These are phyloP conservation scores for Archegozetes longisetosus DNA, from an alignment of 1,140 invertebrate genomes.

Conservation along the genomic window DNA sequence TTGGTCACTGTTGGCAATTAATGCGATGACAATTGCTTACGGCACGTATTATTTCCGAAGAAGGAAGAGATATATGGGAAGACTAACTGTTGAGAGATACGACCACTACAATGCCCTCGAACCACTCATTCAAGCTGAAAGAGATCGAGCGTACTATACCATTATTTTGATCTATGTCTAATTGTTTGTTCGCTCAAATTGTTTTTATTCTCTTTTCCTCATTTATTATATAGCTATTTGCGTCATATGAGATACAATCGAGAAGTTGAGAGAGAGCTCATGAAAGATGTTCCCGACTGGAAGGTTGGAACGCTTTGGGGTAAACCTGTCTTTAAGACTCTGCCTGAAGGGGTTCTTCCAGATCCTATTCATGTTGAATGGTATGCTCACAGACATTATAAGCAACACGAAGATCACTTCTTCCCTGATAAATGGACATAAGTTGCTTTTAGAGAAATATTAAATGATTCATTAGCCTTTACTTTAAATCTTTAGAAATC, in stretches of 20 bases:
- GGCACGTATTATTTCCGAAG: constrained; percentile 4
- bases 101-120: constrained; percentile 52
- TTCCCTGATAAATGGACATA: neutral
- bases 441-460: neutral
- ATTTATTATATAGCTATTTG: constrained; percentile 36
- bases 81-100: constrained; percentile 48
- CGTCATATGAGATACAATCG: constrained; percentile 60
- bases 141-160: constrained; percentile 48
- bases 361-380: constrained; percentile 48
- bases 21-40: neutral
- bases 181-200: neutral
- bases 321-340: constrained; percentile 52
- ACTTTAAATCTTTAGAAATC: too few relatives aligned
- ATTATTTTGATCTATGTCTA: neutral
- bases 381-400: constrained; percentile 33
- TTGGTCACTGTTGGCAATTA: neutral
- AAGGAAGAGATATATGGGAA: constrained; percentile 10
- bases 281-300: constrained; percentile 76
- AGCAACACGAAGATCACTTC: neutral
- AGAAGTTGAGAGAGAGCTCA: constrained; percentile 64
- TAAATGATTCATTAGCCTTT: neutral
- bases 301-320: constrained; percentile 68
- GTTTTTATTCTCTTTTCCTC: constrained; percentile 1
- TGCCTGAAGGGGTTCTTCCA: constrained; percentile 36
- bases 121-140: constrained; percentile 59